These are phyloP conservation scores for Ochropleura plecta DNA, from an alignment of 2,888 invertebrate genomes.

Conservation along the genomic window DNA sequence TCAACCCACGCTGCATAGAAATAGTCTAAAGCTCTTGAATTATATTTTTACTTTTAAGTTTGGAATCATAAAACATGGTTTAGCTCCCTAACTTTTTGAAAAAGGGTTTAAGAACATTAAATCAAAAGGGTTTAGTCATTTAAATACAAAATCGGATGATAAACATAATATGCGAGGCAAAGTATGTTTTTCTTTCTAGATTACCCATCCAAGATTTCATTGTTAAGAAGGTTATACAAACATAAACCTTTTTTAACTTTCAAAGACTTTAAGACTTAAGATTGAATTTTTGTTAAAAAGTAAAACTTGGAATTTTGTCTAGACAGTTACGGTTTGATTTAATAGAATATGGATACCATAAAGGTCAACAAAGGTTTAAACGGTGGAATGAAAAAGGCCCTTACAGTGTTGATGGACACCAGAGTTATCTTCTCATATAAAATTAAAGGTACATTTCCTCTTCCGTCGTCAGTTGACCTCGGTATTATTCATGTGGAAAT, in stretches of 20 bases:
- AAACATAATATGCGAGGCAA: conserved; percentile 3
- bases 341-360: neutral
- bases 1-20: neutral
- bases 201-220: conserved; percentile 1
- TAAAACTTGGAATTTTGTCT: conserved; percentile 30
- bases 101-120: conserved; percentile 14
- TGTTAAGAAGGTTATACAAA: conserved; percentile 29
- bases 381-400: conserved; percentile 25
- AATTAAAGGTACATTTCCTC: conserved; percentile 31
- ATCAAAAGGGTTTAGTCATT: conserved; percentile 23
- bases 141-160: conserved; percentile 33
- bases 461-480: conserved; percentile 28
- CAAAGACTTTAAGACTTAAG: conserved; percentile 19
- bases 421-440: conserved; percentile 28
- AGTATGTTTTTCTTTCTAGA: conserved; percentile 15
- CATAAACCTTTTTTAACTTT: conserved; percentile 35
- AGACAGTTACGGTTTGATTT: conserved; percentile 17
- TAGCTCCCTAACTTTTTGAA: neutral
- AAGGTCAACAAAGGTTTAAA: conserved; percentile 28
- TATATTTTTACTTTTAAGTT: neutral
- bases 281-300: conserved; percentile 26
- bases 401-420: conserved; percentile 47
- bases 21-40: neutral
- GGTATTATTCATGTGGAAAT: conserved; percentile 62
- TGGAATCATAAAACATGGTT: neutral